Conservation (phyloP, 1,140 invertebrate genomes). For the Caenorhabditis elegans region DNA sequence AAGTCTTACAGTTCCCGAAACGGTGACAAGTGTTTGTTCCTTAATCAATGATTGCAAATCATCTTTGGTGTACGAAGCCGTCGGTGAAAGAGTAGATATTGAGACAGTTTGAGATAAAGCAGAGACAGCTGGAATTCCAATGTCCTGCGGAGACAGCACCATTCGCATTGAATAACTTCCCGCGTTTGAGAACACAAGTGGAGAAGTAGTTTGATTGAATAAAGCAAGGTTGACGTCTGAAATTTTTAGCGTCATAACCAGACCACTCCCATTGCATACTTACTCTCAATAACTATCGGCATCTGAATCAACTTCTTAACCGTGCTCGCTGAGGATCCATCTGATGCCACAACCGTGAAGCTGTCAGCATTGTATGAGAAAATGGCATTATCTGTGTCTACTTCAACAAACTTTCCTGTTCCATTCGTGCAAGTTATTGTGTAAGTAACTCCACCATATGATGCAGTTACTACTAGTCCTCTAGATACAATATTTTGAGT, state of each 20-base stretch:
- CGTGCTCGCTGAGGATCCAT: not conserved
- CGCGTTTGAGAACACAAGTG: not conserved
- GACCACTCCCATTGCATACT: no score
- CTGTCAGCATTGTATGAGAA: not conserved
- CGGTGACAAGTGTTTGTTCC: not conserved
- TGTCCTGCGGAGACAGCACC: not conserved
- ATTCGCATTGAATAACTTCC: not conserved
- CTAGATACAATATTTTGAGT: not conserved
- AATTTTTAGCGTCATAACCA: no score
- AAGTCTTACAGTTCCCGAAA: slow-evolving; percentile 7
- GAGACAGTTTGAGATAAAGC: slow-evolving; percentile 18
- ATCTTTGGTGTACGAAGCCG: not conserved
- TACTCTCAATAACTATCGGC: slow-evolving; percentile 1
- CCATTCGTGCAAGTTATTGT: not conserved
- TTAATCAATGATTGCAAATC: not conserved
- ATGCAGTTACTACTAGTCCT: not conserved
- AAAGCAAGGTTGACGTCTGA: not conserved
- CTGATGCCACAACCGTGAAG: not conserved
- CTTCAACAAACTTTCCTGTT: slow-evolving; percentile 2
- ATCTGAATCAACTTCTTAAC: slow-evolving; percentile 2
- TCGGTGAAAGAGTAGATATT: not conserved
- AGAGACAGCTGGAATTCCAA: not conserved
- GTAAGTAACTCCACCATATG: slow-evolving; percentile 10
- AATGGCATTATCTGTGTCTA: not conserved
- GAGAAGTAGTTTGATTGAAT: not conserved